Conservation (phyloP, 2,797 vertebrate genomes). For the Melanotaenia trifasciata region DNA sequence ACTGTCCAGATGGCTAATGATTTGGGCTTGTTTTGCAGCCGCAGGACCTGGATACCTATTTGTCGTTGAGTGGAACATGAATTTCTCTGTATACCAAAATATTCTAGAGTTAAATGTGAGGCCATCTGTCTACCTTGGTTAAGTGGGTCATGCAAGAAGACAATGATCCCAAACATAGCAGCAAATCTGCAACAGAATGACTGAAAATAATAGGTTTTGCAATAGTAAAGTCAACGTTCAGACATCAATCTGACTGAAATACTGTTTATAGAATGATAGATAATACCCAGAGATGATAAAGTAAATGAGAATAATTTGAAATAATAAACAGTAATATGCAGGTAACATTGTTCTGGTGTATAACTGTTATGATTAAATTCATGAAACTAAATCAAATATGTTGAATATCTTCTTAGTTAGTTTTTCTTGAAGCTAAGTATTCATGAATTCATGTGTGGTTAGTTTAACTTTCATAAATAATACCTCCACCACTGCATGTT, state of each 20-base stretch:
- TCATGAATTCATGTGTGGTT: not conserved
- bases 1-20: too few species aligned
- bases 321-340: not conserved
- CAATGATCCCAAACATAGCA: not conserved
- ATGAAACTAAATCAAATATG: not conserved
- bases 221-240: not conserved
- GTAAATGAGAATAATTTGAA: not conserved
- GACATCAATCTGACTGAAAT: not conserved
- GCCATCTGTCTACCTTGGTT: too few species aligned
- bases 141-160: too few species aligned
- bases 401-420: not conserved
- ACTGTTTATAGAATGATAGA: not conserved
- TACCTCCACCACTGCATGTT: not conserved
- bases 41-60: too few species aligned
- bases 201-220: not conserved
- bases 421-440: conserved; percentile 6
- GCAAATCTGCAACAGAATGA: not conserved
- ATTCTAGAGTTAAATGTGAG: too few species aligned
- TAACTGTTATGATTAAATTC: not conserved
- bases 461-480: not conserved
- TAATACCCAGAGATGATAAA: not conserved
- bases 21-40: too few species aligned
- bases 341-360: not conserved
- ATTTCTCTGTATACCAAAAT: too few species aligned
- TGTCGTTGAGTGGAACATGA: too few species aligned